Evolutionary conservation across 2,113 vertebrate genomes (phyloP).

Genomic region (Trichechus manatus): DNA sequence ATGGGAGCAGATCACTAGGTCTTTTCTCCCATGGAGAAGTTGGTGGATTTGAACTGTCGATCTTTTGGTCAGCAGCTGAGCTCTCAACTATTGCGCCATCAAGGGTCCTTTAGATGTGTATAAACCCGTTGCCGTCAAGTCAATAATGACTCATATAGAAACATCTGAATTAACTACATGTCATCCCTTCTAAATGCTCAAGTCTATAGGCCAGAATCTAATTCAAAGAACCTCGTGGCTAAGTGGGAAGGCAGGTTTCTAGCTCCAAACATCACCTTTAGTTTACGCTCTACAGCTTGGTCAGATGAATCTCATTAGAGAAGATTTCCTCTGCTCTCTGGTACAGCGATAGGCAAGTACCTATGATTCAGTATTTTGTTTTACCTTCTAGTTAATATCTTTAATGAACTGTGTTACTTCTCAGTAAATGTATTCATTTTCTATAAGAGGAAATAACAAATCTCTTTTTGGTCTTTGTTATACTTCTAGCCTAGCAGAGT

Average conservation of each 20-base stretch:
- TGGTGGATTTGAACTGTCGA: too few species aligned
- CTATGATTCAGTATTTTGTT: not conserved
- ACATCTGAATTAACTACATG: not conserved
- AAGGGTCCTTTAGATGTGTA: too few species aligned
- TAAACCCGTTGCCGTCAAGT: too few species aligned
- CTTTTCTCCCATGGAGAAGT: not conserved
- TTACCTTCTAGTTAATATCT: not conserved
- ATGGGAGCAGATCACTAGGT: too few species aligned
- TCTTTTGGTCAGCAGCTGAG: too few species aligned
- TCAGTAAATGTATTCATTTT: not conserved
- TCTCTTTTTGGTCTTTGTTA: not conserved
- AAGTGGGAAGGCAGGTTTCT: not conserved
- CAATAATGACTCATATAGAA: not conserved
- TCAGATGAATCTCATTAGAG: not conserved
- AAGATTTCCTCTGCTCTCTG: not conserved
- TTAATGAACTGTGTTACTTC: not conserved
- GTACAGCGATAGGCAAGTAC: not conserved
- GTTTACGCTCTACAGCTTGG: not conserved
- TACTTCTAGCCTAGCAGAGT: not conserved
- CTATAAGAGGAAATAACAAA: not conserved
- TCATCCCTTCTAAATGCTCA: not conserved
- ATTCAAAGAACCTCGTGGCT: not conserved
- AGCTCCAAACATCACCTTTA: not conserved
- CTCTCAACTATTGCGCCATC: too few species aligned
- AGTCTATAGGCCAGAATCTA: not conserved